These are phyloP conservation scores for Rugalucina vietnamica DNA, from an alignment of 2,888 invertebrate species.

Conservation along the genomic window DNA sequence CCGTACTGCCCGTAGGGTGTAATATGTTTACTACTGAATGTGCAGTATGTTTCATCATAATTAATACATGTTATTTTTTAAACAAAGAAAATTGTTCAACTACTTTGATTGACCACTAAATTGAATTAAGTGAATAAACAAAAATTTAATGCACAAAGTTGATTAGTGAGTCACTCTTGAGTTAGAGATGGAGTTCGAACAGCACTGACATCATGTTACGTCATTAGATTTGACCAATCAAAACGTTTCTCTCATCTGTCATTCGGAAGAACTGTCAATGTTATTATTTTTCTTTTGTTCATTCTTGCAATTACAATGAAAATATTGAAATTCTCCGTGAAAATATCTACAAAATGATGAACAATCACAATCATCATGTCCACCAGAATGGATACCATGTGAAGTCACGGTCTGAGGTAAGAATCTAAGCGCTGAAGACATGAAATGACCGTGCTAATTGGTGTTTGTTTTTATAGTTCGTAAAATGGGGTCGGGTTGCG, in stretches of 20 bases:
- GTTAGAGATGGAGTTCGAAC: no score
- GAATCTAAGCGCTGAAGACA: conserved; percentile 21
- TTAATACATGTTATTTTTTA: no score
- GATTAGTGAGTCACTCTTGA: no score
- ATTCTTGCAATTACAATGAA: conserved; percentile 59
- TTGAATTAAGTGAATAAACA: no score
- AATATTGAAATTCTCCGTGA: conserved; percentile 46
- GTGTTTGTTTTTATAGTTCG: conserved; percentile 48
- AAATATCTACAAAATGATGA: conserved; percentile 69
- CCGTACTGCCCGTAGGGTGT: no score
- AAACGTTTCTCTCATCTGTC: conserved; percentile 43
- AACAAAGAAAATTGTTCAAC: no score
- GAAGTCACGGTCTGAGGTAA: conserved; percentile 75
- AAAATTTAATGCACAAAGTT: no score
- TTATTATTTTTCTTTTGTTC: conserved; percentile 76
- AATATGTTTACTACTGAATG: no score
- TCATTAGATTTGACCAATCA: conserved; percentile 53
- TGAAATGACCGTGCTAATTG: conserved; percentile 1
- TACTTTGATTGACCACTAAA: no score
- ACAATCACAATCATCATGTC: conserved; percentile 75
- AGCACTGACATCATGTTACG: no score
- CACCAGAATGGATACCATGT: conserved; percentile 71
- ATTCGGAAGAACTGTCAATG: conserved; percentile 67
- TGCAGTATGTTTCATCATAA: no score
- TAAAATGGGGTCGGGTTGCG: conserved; percentile 26